Conservation (phyloP, 1,140 invertebrate genomes). For the Ganaspis sp. region DNA sequence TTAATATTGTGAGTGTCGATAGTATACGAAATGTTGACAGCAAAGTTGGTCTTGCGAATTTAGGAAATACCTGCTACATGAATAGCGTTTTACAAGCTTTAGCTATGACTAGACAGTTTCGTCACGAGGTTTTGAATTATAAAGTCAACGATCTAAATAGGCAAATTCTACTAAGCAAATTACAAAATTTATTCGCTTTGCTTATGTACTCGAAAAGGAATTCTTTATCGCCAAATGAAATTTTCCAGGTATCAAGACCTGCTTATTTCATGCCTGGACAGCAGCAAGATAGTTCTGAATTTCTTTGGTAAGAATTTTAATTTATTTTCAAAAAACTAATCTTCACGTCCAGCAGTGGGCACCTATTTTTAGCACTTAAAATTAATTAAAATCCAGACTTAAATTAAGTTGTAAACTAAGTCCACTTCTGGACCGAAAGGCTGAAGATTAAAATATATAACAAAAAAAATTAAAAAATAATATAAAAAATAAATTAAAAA, state of each 20-base stretch:
- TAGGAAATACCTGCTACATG: slow-evolving; percentile 93
- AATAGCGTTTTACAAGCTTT: slow-evolving; percentile 90
- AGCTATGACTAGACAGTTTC: slow-evolving; percentile 87
- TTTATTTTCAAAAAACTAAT: slow-evolving; percentile 15
- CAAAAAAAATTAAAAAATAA: too few relatives aligned
- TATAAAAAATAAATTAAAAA: too few relatives aligned
- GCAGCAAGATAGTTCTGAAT: slow-evolving; percentile 93
- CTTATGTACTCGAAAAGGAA: slow-evolving; percentile 82
- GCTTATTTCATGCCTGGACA: slow-evolving; percentile 85
- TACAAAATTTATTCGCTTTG: slow-evolving; percentile 86
- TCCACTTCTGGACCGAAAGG: too few relatives aligned
- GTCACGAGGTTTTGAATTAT: slow-evolving; percentile 71
- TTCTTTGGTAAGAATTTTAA: slow-evolving; percentile 80
- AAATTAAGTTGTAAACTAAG: too few relatives aligned
- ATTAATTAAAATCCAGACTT: too few relatives aligned
- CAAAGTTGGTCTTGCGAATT: slow-evolving; percentile 87
- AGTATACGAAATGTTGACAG: slow-evolving; percentile 59
- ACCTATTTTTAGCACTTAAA: too few relatives aligned
- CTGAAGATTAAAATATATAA: too few relatives aligned
- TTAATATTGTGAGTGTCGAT: slow-evolving; percentile 44
- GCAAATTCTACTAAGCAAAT: slow-evolving; percentile 79
- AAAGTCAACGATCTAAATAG: slow-evolving; percentile 48
- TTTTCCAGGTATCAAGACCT: slow-evolving; percentile 82
- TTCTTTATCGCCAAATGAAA: slow-evolving; percentile 82
- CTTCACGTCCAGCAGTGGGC: too few relatives aligned